These are phyloP conservation scores for Prorops nasuta DNA, from an alignment of 1,140 invertebrate species.

Conservation along the genomic window DNA sequence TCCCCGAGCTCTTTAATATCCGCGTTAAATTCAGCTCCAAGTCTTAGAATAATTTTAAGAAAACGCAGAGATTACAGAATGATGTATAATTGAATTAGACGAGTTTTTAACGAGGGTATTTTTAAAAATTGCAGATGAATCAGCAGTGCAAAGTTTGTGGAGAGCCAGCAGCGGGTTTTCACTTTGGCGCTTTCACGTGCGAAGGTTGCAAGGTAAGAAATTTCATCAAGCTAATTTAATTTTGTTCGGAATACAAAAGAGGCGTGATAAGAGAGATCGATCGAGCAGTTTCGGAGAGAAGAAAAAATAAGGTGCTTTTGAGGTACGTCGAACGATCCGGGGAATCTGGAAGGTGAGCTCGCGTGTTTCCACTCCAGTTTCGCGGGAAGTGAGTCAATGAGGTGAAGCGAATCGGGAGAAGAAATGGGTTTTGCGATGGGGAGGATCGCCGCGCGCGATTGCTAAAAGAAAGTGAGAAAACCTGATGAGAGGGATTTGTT, in stretches of 20 bases:
- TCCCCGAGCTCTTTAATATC: no score
- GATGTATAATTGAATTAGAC: no score
- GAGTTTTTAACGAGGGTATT: no score
- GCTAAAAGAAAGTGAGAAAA: conserved; percentile 24
- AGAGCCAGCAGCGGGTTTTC: conserved; percentile 82
- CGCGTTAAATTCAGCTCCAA: no score
- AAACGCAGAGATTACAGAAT: no score
- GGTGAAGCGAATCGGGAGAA: conserved; percentile 29
- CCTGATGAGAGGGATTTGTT: no score
- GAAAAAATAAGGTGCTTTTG: no score
- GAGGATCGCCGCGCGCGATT: conserved; percentile 6
- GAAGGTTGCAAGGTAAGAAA: conserved; percentile 84
- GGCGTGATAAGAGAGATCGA: not conserved
- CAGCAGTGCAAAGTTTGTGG: conserved; percentile 82
- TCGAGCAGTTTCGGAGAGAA: not conserved
- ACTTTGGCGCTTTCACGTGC: conserved; percentile 88
- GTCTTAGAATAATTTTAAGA: no score
- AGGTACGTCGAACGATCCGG: no score
- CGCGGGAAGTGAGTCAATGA: conserved; percentile 32
- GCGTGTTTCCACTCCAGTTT: conserved; percentile 27
- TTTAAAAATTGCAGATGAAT: conserved; percentile 78
- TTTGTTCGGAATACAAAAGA: no score
- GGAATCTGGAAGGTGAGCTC: conserved; percentile 82
- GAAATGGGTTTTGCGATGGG: conserved; percentile 2
- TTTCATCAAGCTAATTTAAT: no score